Evolutionary conservation across 2,888 invertebrate genomes (phyloP).

Genomic region (Endomychus coccineus): DNA sequence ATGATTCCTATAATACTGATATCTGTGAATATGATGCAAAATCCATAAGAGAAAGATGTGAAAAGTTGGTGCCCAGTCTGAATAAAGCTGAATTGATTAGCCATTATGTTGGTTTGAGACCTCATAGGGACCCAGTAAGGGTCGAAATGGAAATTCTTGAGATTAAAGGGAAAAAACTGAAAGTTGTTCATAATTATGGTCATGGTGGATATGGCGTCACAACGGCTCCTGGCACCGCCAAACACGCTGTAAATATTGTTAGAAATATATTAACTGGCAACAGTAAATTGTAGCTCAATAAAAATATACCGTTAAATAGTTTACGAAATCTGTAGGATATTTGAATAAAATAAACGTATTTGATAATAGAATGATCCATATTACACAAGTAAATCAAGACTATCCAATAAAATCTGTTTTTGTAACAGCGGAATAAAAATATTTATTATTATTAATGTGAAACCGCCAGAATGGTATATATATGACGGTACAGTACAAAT

Average conservation of each 20-base stretch:
- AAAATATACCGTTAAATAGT: too few relatives aligned
- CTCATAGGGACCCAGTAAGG: constrained; percentile 66
- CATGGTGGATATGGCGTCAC: constrained; percentile 92
- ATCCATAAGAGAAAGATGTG: constrained; percentile 73
- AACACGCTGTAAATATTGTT: constrained; percentile 65
- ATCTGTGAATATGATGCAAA: constrained; percentile 65
- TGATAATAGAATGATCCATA: too few relatives aligned
- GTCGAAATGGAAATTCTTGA: constrained; percentile 57
- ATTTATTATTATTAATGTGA: too few relatives aligned
- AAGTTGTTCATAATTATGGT: constrained; percentile 89
- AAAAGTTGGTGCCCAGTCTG: constrained; percentile 63
- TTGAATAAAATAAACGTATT: too few relatives aligned
- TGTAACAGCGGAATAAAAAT: too few relatives aligned
- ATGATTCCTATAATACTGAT: constrained; percentile 63
- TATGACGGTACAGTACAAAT: too few relatives aligned
- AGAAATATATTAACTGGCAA: constrained; percentile 46
- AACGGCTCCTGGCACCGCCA: constrained; percentile 79
- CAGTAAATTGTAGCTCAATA: constrained; percentile 39
- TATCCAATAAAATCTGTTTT: too few relatives aligned
- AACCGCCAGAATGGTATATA: too few relatives aligned
- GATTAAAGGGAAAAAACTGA: constrained; percentile 43
- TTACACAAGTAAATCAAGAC: too few relatives aligned
- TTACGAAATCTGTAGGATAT: too few relatives aligned
- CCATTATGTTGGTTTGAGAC: constrained; percentile 73
- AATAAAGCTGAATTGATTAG: constrained; percentile 51